Conservation (phyloP, 2,113 vertebrate genomes). For the Dromiciops gliroides region DNA sequence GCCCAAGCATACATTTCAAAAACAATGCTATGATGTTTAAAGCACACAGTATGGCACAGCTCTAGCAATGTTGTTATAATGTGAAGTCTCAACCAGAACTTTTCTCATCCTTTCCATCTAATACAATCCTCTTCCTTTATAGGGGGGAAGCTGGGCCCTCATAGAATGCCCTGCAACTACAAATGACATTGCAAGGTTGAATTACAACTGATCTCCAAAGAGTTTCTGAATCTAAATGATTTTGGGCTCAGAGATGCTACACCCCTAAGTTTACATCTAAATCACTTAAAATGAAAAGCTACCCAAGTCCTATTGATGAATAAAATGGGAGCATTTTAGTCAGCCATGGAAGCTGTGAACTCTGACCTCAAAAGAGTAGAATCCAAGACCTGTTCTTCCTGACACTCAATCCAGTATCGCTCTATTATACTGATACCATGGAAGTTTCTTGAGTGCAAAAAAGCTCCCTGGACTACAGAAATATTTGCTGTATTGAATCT, state of each 20-base stretch:
- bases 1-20: not conserved
- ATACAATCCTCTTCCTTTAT: not conserved
- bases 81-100: conserved; percentile 1
- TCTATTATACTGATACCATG: not conserved
- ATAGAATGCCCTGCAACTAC: conserved; percentile 36
- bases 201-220: conserved; percentile 39
- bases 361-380: not conserved
- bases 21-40: not conserved
- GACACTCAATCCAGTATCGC: not conserved
- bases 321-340: conserved; percentile 30
- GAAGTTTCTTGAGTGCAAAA: not conserved
- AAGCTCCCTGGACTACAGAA: not conserved
- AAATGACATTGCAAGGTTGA: conserved; percentile 34
- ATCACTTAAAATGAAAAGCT: conserved; percentile 40
- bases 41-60: not conserved
- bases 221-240: conserved; percentile 30
- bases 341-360: not conserved
- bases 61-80: not conserved
- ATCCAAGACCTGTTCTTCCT: not conserved
- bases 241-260: not conserved
- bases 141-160: conserved; percentile 7
- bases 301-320: conserved; percentile 43
- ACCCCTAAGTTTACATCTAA: conserved; percentile 16
- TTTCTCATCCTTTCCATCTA: conserved; percentile 2
- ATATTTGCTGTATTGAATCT: not conserved